Conservation (phyloP, 2,113 vertebrate genomes). For the Tetraodon nigroviridis region DNA sequence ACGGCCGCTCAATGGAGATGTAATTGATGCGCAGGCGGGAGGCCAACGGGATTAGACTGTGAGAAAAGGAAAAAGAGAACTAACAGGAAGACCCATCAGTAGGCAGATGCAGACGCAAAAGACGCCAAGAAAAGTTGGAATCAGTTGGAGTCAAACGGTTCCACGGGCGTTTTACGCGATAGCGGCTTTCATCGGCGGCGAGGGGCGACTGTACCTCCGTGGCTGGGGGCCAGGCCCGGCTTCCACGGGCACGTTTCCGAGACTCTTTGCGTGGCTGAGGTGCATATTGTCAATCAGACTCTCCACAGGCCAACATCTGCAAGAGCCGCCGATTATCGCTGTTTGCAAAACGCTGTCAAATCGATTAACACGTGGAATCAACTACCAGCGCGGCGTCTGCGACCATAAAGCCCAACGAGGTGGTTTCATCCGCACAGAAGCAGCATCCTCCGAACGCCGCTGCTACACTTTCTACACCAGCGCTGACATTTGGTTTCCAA, state of each 20-base stretch:
- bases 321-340: slow-evolving; percentile 28
- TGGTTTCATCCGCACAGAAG: not conserved
- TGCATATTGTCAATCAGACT: not conserved
- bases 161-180: no score
- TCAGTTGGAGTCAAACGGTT: not conserved
- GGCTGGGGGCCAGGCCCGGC: not conserved
- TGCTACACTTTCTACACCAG: no score
- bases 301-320: slow-evolving; percentile 14
- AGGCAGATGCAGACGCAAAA: not conserved
- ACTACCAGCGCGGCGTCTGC: slow-evolving; percentile 38
- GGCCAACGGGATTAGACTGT: slow-evolving; percentile 68
- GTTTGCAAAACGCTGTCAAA: slow-evolving; percentile 51
- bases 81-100: slow-evolving; percentile 27
- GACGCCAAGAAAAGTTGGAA: not conserved
- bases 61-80: slow-evolving; percentile 40
- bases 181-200: no score
- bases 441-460: not conserved
- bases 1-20: slow-evolving; percentile 68
- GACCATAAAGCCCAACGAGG: slow-evolving; percentile 51
- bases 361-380: slow-evolving; percentile 54
- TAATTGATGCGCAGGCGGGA: slow-evolving; percentile 74
- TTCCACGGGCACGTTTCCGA: not conserved
- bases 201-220: not conserved
- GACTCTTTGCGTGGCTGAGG: not conserved
- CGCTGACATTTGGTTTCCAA: no score